Evolutionary conservation across 2,797 vertebrate species (phyloP).

Genomic region (Echiichthys vipera): DNA sequence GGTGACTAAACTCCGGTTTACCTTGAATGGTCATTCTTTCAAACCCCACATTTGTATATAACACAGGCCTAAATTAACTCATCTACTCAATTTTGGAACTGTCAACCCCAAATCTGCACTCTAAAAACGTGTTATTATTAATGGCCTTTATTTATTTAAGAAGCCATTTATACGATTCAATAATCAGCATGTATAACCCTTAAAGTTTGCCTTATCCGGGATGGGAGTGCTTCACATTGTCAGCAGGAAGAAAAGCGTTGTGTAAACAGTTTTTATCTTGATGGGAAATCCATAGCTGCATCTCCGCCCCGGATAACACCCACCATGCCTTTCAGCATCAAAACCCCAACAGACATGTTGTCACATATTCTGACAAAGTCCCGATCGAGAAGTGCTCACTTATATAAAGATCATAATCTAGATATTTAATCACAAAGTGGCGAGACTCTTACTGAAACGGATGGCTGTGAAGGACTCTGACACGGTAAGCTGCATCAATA

Average conservation of each 20-base stretch:
- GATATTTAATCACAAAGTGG: background rate
- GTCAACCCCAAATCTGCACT: background rate
- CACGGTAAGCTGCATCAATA: slow-evolving; percentile 35
- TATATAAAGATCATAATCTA: background rate
- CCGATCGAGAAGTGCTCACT: background rate
- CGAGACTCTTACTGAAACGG: background rate
- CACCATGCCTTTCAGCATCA: slow-evolving; percentile 43
- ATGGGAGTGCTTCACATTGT: slow-evolving; percentile 1
- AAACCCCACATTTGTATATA: background rate
- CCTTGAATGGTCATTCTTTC: too few relatives aligned
- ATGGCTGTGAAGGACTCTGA: slow-evolving; percentile 35
- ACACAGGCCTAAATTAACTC: background rate
- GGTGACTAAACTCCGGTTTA: too few relatives aligned
- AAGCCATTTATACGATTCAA: too few relatives aligned
- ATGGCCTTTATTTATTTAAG: too few relatives aligned
- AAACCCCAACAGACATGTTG: slow-evolving; percentile 40
- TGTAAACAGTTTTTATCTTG: slow-evolving; percentile 66
- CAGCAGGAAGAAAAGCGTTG: slow-evolving; percentile 47
- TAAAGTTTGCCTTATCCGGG: background rate
- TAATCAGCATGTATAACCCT: background rate
- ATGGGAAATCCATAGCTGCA: slow-evolving; percentile 47
- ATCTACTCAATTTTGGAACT: background rate
- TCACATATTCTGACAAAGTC: slow-evolving; percentile 16
- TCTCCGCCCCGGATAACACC: slow-evolving; percentile 74
- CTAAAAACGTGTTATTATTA: background rate